A percentile compares a stretch with the other conserved stretches of the same genome.
phyloP scores from a whole-genome alignment of 2,113 vertebrate species.

The Corvus hawaiiensis region DNA sequence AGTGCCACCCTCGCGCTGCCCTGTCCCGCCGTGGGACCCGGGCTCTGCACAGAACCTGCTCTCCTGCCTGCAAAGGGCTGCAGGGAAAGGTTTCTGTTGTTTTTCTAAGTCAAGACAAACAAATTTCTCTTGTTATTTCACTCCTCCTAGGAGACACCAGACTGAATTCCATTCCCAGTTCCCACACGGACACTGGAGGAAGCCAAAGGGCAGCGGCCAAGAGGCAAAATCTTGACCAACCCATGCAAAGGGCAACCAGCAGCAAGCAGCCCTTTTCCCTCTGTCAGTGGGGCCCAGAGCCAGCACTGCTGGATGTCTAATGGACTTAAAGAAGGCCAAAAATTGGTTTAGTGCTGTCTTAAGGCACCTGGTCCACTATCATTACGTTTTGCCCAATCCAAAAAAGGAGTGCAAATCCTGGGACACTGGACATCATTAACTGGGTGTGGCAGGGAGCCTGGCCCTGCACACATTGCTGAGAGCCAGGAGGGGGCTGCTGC shows the following conservation, averaged over 20 bases:
- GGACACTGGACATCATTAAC: neutral
- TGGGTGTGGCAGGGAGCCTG: neutral
- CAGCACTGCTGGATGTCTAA: neutral
- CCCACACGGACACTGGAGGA: neutral
- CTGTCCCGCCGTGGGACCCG: neutral
- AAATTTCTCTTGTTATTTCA: neutral
- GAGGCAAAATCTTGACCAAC: neutral
- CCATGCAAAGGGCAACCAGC: neutral
- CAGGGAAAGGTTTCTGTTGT: neutral
- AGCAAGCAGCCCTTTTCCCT: neutral
- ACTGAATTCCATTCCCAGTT: neutral
- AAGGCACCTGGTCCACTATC: neutral
- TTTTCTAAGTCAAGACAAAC: neutral
- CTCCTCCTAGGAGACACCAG: neutral
- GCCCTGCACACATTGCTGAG: neutral
- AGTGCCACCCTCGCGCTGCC: neutral
- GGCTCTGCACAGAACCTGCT: neutral
- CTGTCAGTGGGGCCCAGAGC: neutral
- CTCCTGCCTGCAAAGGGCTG: neutral
- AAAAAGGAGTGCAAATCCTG: neutral
- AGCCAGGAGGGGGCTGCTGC: neutral
- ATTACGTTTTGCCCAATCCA: neutral
- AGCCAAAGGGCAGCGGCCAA: neutral
- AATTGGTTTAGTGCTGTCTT: conserved; percentile 24
- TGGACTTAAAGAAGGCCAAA: neutral